Evolutionary conservation across 2,888 invertebrate genomes (phyloP).

Genomic region (Therioaphis trifolii): DNA sequence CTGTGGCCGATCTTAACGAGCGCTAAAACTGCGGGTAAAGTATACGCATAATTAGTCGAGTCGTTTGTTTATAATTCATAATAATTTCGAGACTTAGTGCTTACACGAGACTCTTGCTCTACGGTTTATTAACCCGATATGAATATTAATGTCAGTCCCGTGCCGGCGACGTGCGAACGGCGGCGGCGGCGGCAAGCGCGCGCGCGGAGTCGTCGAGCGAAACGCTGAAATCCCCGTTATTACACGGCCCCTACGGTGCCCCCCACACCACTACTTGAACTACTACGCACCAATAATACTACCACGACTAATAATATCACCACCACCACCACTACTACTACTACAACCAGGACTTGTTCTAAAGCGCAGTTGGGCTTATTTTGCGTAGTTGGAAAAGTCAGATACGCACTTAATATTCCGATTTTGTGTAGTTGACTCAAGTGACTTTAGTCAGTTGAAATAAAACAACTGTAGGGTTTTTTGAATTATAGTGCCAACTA

Average conservation of each 20-base stretch:
- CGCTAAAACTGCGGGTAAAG: slow-evolving; percentile 57
- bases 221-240: slow-evolving; percentile 32
- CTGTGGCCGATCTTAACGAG: slow-evolving; percentile 60
- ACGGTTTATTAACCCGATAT: slow-evolving; percentile 59
- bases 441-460: too few species aligned
- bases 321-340: too few species aligned
- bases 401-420: too few species aligned
- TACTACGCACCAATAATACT: not conserved
- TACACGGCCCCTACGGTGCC: not conserved
- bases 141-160: slow-evolving; percentile 56
- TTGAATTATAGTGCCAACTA: too few species aligned
- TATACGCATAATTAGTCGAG: slow-evolving; percentile 60
- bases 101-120: slow-evolving; percentile 45
- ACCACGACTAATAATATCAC: not conserved
- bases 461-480: too few species aligned
- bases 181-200: not conserved
- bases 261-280: not conserved
- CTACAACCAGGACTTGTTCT: too few species aligned
- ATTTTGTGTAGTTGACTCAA: too few species aligned
- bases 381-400: too few species aligned
- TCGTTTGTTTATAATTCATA: slow-evolving; percentile 61
- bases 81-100: slow-evolving; percentile 57
- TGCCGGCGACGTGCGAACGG: not conserved
- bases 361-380: too few species aligned
- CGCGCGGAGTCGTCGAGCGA: not conserved